These are phyloP conservation scores for Xenus cinereus DNA, from an alignment of 2,113 vertebrate species.

Conservation along the genomic window DNA sequence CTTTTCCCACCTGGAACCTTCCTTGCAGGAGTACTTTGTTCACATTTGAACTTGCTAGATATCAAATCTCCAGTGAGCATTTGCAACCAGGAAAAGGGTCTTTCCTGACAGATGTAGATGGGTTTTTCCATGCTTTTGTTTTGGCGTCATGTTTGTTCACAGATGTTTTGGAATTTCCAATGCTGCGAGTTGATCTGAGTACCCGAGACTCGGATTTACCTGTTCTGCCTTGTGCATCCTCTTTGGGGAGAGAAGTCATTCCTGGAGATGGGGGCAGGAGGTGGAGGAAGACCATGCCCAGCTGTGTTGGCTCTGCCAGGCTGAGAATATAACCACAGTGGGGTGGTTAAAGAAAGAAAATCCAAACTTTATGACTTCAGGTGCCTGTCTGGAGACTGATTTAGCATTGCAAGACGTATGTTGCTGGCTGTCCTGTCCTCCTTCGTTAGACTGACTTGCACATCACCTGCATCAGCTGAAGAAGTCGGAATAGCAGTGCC, in stretches of 20 bases:
- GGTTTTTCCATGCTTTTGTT: not conserved
- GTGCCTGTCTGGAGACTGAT: fast-evolving
- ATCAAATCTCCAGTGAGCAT: fast-evolving
- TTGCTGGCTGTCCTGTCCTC: not conserved
- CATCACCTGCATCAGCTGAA: not conserved
- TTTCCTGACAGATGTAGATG: not conserved
- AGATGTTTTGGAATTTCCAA: not conserved
- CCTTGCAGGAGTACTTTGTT: not conserved
- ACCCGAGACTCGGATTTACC: not conserved
- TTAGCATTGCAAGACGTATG: not conserved
- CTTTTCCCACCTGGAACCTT: not conserved
- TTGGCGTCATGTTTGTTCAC: not conserved
- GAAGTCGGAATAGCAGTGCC: not conserved
- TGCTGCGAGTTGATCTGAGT: not conserved
- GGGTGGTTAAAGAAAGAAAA: not conserved
- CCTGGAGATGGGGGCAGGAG: not conserved
- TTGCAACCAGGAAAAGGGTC: not conserved
- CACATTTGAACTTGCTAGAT: not conserved
- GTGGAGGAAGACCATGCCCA: not conserved
- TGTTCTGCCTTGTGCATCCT: not conserved
- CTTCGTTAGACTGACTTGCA: not conserved
- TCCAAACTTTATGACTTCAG: not conserved
- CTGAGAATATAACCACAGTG: not conserved
- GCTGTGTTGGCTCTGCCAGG: not conserved
- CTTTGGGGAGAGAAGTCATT: not conserved